A percentile compares a stretch with the other conserved stretches of the same genome.
phyloP scores from a whole-genome alignment of 1,140 invertebrate genomes.

The Protaetia brevitarsis region DNA sequence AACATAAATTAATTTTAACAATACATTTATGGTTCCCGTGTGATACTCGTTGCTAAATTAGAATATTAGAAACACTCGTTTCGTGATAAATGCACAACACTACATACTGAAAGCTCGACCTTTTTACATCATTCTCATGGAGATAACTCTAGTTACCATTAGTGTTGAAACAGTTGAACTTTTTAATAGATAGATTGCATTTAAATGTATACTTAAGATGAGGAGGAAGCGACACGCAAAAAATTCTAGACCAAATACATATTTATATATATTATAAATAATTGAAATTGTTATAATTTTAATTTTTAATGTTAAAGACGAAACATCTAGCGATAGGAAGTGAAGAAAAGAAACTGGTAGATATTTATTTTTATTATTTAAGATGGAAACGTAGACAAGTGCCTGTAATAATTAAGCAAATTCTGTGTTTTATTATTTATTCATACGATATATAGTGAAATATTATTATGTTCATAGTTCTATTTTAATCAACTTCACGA shows the following conservation, averaged over 20 bases:
- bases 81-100: not conserved
- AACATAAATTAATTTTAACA: not conserved
- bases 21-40: not conserved
- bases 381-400: not conserved
- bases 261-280: not conserved
- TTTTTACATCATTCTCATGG: not conserved
- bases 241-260: conserved; percentile 17
- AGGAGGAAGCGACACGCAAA: conserved; percentile 7
- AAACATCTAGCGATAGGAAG: not conserved
- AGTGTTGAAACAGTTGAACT: conserved; percentile 4
- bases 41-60: not conserved
- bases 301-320: not conserved
- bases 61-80: not conserved
- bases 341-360: conserved; percentile 6
- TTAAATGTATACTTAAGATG: conserved; percentile 8
- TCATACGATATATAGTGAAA: too few relatives aligned
- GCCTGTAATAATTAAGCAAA: not conserved
- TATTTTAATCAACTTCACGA: too few relatives aligned
- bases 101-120: not conserved
- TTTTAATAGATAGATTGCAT: conserved; percentile 15
- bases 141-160: conserved; percentile 3
- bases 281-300: conserved; percentile 16
- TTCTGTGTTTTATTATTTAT: not conserved
- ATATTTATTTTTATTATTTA: not conserved
- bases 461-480: too few relatives aligned